These are phyloP conservation scores for Rhinopomastus cyanomelas DNA, from an alignment of 2,113 vertebrate species.

Conservation along the genomic window DNA sequence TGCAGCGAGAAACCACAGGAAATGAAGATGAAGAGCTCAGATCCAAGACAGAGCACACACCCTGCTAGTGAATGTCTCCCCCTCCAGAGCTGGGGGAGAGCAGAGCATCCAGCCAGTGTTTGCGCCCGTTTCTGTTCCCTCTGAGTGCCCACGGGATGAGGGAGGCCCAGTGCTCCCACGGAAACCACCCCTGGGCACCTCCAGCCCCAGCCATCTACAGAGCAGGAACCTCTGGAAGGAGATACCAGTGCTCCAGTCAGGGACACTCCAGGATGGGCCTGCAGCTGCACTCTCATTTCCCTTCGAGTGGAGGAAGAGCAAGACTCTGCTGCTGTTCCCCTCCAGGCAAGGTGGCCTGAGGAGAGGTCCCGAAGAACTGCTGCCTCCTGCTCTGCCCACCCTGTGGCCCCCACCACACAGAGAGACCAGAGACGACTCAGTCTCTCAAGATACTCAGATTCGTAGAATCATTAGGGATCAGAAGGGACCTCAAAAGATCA, in stretches of 20 bases:
- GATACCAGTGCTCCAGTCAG: background rate
- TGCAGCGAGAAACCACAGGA: slow-evolving; percentile 52
- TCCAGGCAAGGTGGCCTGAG: background rate
- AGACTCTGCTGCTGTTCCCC: background rate
- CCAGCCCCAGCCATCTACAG: background rate
- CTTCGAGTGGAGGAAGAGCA: background rate
- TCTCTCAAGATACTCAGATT: too few species aligned
- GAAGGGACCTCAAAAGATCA: too few species aligned
- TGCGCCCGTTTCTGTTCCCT: fast-evolving
- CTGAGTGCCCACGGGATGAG: fast-evolving
- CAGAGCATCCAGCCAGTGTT: background rate
- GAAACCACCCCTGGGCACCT: fast-evolving
- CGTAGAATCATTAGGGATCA: too few species aligned
- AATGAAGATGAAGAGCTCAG: background rate
- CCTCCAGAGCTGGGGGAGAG: fast-evolving
- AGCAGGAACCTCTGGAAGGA: background rate
- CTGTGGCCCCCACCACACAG: background rate
- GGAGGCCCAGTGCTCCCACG: background rate
- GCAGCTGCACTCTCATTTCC: background rate
- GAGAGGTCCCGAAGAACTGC: background rate
- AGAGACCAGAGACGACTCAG: too few species aligned
- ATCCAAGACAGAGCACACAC: background rate
- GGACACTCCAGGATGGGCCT: fast-evolving
- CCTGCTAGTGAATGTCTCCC: fast-evolving
- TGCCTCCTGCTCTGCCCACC: background rate